Evolutionary conservation across 2,113 vertebrate genomes (phyloP).

Genomic region (Macaca fascicularis): T2T-MFA8v1.1 NC_088376.1:55196501-55197000

Average conservation of each 20-base stretch:
- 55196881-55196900: not conserved
- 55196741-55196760: constrained; percentile 38
- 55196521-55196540: not conserved
- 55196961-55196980: not conserved
- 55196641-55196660: not conserved
- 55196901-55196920: not conserved
- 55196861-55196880: not conserved
- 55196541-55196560: not conserved
- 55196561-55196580: not conserved
- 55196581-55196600: not conserved
- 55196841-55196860: not conserved
- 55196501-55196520: not conserved
- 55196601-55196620: not conserved
- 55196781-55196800: not conserved
- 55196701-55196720: not conserved
- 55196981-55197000: not conserved
- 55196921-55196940: not conserved
- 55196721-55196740: constrained; percentile 25
- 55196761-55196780: constrained; percentile 45
- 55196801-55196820: constrained; percentile 30
- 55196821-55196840: not conserved
- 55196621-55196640: not conserved
- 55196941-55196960: not conserved
- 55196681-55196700: not conserved
- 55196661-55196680: not conserved